Conservation (phyloP, 1,140 invertebrate species). For the Acyrthosiphon pisum region DNA sequence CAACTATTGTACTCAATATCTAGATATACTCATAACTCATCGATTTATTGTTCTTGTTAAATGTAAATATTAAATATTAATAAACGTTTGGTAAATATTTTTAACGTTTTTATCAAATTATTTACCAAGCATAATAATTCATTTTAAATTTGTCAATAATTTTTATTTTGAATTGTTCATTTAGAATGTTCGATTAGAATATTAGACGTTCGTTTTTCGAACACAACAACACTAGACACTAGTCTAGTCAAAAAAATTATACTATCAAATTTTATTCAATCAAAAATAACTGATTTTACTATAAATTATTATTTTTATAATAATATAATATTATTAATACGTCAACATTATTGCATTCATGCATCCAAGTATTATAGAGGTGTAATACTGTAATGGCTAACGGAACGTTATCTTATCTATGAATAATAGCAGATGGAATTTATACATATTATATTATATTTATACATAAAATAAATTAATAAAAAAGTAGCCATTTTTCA, state of each 20-base stretch:
- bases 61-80: no score
- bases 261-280: no score
- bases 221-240: not conserved
- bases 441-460: not conserved
- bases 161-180: not conserved
- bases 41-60: no score
- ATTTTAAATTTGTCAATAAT: not conserved
- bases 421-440: not conserved
- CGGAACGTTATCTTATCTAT: not conserved
- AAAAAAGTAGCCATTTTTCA: not conserved
- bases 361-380: not conserved
- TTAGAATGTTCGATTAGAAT: no score
- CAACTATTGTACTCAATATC: no score
- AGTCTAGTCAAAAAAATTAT: no score
- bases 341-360: not conserved
- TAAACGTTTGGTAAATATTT: not conserved
- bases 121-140: no score
- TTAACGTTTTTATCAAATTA: not conserved
- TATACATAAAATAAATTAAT: not conserved
- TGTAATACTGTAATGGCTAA: not conserved
- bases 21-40: no score
- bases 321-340: not conserved
- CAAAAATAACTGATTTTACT: not conserved
- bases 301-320: not conserved
- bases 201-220: not conserved